phyloP scores from a whole-genome alignment of 2,888 invertebrate species.

The Falcaria lacertinaria region DNA sequence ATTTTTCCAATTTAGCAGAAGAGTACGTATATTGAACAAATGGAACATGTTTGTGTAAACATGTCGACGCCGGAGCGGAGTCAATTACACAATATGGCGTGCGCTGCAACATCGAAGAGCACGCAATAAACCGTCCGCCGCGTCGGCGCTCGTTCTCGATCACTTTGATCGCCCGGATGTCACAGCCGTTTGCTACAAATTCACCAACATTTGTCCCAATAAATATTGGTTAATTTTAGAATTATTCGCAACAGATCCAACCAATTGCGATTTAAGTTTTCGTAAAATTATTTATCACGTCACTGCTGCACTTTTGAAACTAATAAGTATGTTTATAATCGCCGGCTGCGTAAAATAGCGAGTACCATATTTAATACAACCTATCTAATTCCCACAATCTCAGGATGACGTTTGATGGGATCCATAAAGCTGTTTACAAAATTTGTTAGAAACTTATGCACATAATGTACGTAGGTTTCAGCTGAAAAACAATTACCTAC shows the following conservation, averaged over 20 bases:
- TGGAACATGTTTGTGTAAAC: constrained; percentile 20
- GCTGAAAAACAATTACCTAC: no score
- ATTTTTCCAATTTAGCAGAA: constrained; percentile 19
- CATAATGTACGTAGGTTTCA: no score
- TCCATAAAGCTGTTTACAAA: no score
- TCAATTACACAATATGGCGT: constrained; percentile 39
- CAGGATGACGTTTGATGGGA: no score
- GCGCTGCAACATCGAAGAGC: constrained; percentile 14
- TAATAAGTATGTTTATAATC: no score
- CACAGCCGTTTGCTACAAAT: constrained; percentile 54
- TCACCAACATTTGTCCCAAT: constrained; percentile 47
- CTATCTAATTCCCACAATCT: no score
- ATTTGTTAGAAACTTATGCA: no score
- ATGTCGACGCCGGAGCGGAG: constrained; percentile 25
- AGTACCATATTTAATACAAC: no score
- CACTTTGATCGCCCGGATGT: constrained; percentile 74
- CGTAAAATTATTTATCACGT: constrained; percentile 40
- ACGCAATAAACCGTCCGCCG: constrained; percentile 47
- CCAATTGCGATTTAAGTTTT: constrained; percentile 42
- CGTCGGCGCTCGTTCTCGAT: constrained; percentile 52
- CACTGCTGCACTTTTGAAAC: no score
- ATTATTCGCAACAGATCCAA: constrained; percentile 53
- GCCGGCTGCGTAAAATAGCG: no score
- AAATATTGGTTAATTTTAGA: constrained; percentile 65
- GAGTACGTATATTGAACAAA: constrained; percentile 17